phyloP scores from a whole-genome alignment of 1,140 invertebrate species.

The Aculops lycopersici region DNA sequence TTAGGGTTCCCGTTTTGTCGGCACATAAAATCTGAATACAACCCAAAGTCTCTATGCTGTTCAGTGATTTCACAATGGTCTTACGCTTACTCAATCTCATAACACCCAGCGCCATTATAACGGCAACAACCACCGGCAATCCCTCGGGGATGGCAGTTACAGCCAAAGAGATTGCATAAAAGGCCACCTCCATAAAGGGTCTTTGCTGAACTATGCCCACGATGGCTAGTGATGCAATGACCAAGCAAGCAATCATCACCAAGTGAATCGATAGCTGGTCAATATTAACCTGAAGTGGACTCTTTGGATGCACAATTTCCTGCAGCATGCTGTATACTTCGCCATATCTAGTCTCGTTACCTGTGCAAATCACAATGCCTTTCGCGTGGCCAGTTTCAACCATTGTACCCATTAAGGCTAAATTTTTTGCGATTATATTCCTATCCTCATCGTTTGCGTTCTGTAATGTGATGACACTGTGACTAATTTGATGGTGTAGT shows the following conservation, averaged over 20 bases:
- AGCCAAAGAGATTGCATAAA: slow-evolving; percentile 89
- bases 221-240: slow-evolving; percentile 84
- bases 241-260: slow-evolving; percentile 82
- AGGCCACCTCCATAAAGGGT: slow-evolving; percentile 68
- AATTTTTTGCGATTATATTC: slow-evolving; percentile 24
- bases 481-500: not conserved
- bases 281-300: slow-evolving; percentile 89
- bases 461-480: not conserved
- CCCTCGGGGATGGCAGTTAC: slow-evolving; percentile 97
- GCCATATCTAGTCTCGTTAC: slow-evolving; percentile 83
- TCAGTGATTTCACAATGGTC: slow-evolving; percentile 87
- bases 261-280: slow-evolving; percentile 77
- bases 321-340: slow-evolving; percentile 98
- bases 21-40: slow-evolving; percentile 95
- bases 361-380: slow-evolving; percentile 88
- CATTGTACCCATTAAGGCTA: slow-evolving; percentile 93
- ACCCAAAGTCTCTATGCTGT: slow-evolving; percentile 84
- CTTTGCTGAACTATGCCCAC: slow-evolving; percentile 73
- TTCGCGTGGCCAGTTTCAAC: slow-evolving; percentile 79
- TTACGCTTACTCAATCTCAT: slow-evolving; percentile 95
- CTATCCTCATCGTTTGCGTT: not conserved
- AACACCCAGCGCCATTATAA: slow-evolving; percentile 83
- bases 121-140: slow-evolving; percentile 91
- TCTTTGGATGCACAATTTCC: slow-evolving; percentile 84
- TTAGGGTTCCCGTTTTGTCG: slow-evolving; percentile 95